A percentile compares a stretch with the other conserved stretches of the same genome.
These are phyloP conservation scores for Semibalanus balanoides DNA, from an alignment of 1,140 invertebrate genomes.

Conservation along the genomic window DNA sequence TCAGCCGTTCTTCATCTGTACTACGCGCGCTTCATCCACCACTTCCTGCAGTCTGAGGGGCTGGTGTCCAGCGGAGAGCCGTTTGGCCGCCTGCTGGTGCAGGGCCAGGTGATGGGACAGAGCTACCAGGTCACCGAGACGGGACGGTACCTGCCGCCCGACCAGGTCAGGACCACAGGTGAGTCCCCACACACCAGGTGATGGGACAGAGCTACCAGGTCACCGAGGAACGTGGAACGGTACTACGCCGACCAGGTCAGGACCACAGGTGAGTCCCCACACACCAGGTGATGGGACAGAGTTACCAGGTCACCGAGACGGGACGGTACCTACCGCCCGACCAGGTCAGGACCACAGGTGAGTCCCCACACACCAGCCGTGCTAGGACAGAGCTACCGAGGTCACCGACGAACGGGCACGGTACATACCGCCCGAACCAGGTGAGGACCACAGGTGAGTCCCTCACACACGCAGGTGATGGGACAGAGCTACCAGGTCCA, in stretches of 20 bases:
- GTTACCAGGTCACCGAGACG: too few relatives aligned
- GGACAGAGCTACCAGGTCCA: constrained; percentile 64
- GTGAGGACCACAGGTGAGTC: constrained; percentile 43
- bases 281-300: too few relatives aligned
- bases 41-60: constrained; percentile 74
- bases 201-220: too few relatives aligned
- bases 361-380: too few relatives aligned
- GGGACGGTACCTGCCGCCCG: constrained; percentile 59
- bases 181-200: constrained; percentile 14
- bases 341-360: too few relatives aligned
- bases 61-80: constrained; percentile 55
- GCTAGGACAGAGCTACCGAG: too few relatives aligned
- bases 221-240: too few relatives aligned
- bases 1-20: constrained; percentile 84
- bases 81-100: constrained; percentile 75
- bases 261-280: constrained; percentile 31
- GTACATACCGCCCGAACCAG: too few relatives aligned
- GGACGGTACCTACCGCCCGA: too few relatives aligned
- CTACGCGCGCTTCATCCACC: constrained; percentile 85
- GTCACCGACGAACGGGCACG: too few relatives aligned
- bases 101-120: constrained; percentile 88
- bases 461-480: constrained; percentile 65
- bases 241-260: too few relatives aligned
- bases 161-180: constrained; percentile 51
- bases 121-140: constrained; percentile 57